Base-by-base conservation (phyloP, 2,113 vertebrate genomes). In the Cololabis saira region DNA sequence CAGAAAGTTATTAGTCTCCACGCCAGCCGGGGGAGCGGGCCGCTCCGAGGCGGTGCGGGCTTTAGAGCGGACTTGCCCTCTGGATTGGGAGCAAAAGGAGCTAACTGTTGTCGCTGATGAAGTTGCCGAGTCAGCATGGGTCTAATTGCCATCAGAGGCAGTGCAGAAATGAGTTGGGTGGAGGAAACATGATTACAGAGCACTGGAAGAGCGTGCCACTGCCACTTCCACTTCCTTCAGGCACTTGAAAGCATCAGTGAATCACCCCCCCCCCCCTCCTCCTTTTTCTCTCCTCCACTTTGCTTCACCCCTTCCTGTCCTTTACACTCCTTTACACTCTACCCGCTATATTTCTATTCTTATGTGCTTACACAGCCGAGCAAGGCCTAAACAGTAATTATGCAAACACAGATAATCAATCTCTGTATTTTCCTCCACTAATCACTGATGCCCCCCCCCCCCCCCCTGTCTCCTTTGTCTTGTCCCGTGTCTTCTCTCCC, bases 61-160 rank as follows among this genome's bases (percentile, higher is more conserved):
- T 44, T 74, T 47, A 52, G 70, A 21, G 63, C 4, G 33, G 67
- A 74, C 61, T 30, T 53, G 73, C 67, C 78, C 76, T 69, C 61
- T 71, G 68, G 71, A 77, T 83, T 54, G 69, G 74, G 79, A 81
- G 85, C 72, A 85, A 47, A 83, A 80, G 63, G 75, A 84, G 88
- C 83, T 85, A 77, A 84, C 30, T 24, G 60, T 77, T 74, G 78
- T 79, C 72, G 19, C 74, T 79, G 82, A 77, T 78, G 80, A 78
- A 80, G 80, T 68, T 71, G 80, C 49, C 1, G 72, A 79, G 81
- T 91, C 87, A 88, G 85, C 84, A 8, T 59, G 71, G 71, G 79
- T 76, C 83, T 88, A 89, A 88, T 89, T 90, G 87, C 76, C 67
- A 73, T 78, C 53, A 37, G 78, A 74, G 80, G 75, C 74, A 11